Conservation (phyloP, 2,797 vertebrate genomes). For the Chaetodon trifasciatus region DNA sequence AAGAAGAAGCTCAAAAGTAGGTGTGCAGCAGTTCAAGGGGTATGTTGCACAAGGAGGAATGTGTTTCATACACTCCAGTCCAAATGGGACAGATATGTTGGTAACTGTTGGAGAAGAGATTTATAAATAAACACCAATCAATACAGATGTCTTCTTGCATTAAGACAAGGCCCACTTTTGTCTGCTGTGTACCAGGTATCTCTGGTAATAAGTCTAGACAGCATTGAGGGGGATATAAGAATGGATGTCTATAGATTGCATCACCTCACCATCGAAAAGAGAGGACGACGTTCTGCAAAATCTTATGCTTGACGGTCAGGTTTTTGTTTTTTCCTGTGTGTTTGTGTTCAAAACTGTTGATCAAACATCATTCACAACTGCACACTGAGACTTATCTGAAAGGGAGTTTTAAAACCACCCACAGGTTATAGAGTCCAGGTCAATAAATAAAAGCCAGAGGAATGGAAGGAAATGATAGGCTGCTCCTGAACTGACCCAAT, state of each 20-base stretch:
- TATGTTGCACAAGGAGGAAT: neutral
- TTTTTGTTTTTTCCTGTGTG: neutral
- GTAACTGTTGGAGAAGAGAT: slow-evolving; percentile 11
- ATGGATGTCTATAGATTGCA: slow-evolving; percentile 36
- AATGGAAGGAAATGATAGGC: slow-evolving; percentile 29
- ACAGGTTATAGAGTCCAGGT: slow-evolving; percentile 14
- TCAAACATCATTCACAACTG: slow-evolving; percentile 39
- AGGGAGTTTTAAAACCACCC: slow-evolving; percentile 42
- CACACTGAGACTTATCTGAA: slow-evolving; percentile 27
- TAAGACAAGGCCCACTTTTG: slow-evolving; percentile 14
- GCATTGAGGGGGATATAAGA: slow-evolving; percentile 12
- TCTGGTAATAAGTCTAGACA: slow-evolving; percentile 24
- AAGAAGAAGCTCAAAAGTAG: neutral
- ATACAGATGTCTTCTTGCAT: slow-evolving; percentile 23
- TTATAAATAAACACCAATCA: slow-evolving; percentile 50
- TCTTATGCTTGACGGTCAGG: neutral
- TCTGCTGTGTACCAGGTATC: slow-evolving; percentile 8
- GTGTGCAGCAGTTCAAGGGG: neutral
- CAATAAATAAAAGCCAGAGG: slow-evolving; percentile 31
- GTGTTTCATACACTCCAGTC: neutral
- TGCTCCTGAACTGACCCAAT: slow-evolving; percentile 30
- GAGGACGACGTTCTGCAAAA: slow-evolving; percentile 29
- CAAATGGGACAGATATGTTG: slow-evolving; percentile 12
- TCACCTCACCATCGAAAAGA: slow-evolving; percentile 31
- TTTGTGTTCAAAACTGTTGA: slow-evolving; percentile 36